Percentiles rank a stretch among this genome's conserved stretches.
Evolutionary conservation across 1,140 invertebrate species (phyloP).

Genomic region (Apocrypta bakeri): DNA sequence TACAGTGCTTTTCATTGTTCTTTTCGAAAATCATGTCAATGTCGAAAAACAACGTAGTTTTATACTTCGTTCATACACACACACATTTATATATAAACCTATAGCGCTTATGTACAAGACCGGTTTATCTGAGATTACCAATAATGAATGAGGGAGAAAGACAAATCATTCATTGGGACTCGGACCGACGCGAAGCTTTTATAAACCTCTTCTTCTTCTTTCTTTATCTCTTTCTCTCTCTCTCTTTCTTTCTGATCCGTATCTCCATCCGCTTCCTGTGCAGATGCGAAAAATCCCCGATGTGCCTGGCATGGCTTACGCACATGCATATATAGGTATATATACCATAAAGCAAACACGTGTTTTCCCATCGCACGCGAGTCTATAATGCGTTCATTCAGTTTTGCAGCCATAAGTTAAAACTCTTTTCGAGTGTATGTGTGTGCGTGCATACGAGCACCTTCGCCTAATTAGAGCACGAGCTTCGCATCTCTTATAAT

Average conservation of each 20-base stretch:
- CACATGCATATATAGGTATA: too few species aligned
- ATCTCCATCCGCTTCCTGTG: conserved; percentile 26
- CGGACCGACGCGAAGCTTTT: neutral
- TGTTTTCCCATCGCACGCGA: conserved; percentile 3
- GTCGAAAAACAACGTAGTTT: neutral
- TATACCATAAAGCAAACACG: neutral
- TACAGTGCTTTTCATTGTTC: neutral
- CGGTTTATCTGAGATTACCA: too few species aligned
- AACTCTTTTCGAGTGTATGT: too few species aligned
- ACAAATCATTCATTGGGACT: neutral
- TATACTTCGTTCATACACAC: neutral
- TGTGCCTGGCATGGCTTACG: neutral
- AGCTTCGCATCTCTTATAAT: too few species aligned
- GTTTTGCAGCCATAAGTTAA: too few species aligned
- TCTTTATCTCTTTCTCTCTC: neutral
- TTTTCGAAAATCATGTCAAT: neutral
- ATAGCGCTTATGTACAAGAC: too few species aligned
- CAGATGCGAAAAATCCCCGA: conserved; percentile 28
- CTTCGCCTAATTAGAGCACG: too few species aligned
- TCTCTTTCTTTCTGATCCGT: neutral
- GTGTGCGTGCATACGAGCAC: too few species aligned
- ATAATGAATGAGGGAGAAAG: too few species aligned
- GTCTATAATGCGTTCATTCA: neutral
- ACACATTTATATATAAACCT: too few species aligned
- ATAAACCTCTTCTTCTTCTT: neutral